These are phyloP conservation scores for Troides aeacus DNA, from an alignment of 2,888 invertebrate genomes.

Conservation along the genomic window DNA sequence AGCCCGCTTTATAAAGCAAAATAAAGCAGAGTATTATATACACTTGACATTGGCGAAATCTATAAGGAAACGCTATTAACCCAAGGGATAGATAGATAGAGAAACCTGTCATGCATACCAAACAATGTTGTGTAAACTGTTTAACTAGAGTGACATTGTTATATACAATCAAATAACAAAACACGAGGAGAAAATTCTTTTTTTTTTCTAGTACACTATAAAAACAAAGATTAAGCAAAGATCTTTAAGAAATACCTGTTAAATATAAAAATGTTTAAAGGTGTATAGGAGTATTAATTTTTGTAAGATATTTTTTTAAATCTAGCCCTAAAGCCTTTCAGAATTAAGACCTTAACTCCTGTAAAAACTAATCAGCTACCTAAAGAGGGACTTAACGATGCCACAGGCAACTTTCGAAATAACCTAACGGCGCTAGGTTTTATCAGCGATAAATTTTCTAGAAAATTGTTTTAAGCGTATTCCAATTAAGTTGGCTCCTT, in stretches of 20 bases:
- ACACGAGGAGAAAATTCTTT: background rate
- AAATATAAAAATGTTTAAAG: background rate
- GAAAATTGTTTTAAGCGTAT: constrained; percentile 9
- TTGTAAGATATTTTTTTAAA: background rate
- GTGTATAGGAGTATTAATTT: too few relatives aligned
- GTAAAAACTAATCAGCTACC: constrained; percentile 65
- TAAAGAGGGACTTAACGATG: constrained; percentile 58
- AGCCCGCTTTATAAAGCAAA: too few relatives aligned
- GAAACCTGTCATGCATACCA: too few relatives aligned
- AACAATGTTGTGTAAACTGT: background rate
- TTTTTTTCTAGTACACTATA: background rate
- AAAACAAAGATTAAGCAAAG: background rate
- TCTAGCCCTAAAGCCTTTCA: background rate
- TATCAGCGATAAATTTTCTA: constrained; percentile 23
- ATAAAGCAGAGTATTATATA: too few relatives aligned
- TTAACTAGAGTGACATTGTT: background rate
- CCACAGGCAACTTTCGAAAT: constrained; percentile 55
- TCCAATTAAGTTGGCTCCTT: constrained; percentile 16
- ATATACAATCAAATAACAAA: background rate
- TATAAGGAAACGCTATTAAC: too few relatives aligned
- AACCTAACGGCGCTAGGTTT: constrained; percentile 44
- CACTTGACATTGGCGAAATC: too few relatives aligned
- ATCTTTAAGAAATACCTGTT: too few relatives aligned
- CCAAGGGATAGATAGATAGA: too few relatives aligned
- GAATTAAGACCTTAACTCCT: constrained; percentile 35